Evolutionary conservation across 2,113 vertebrate species (phyloP), one percentile per base, ranked within the genome.

Genomic region (Catagonus wagneri): DNA sequence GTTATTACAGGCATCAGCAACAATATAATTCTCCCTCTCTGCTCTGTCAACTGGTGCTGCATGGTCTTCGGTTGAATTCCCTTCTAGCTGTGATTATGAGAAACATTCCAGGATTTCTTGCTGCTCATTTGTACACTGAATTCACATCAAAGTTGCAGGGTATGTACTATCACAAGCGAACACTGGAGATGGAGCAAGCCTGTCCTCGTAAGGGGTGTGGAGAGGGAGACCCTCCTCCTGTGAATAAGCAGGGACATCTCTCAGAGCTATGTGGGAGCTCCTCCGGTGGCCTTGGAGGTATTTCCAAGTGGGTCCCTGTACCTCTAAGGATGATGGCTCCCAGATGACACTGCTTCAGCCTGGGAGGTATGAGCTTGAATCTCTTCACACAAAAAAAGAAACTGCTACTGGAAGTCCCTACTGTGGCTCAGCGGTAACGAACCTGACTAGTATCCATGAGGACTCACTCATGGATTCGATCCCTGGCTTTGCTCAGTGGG

Each of bases 301-400:
- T 83, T 95, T 96, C 87, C 76, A 92, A 32, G 27, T n/a, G 56
- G 2, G 36, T 88, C 81, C 74, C 34, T 52, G 39, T 36, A 61
- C 60, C 44, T 63, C 66, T 36, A 60, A 85, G 72, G 34, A 74
- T 69, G 22, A 34, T 69, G 22, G 34, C 32, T 71, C 16, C 54
- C n/a, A 56, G 56, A 36, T 19, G 7, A 36, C 12, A 39, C 6
- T 32, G 29, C 29, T 85, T 76, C 56, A 58, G 14, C 66, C 76
- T 84, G 4, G n/a, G 83, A 36, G 92, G 76, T 15, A 23, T 2
- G 22, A 22, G 2, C 56, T 50, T 36, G 17, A 76, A 9, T 54
- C 12, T 11, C 10, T 94, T 83, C 39, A 34, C 23, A 52, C 19
- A 27, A 27, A 58, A 69, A 79, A 54, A 63, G 58, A 63, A 27